Percentiles rank a stretch among this genome's conserved stretches.
Evolutionary conservation across 2,888 invertebrate genomes (phyloP).

Genomic region (Sphaerophoria taeniata): DNA sequence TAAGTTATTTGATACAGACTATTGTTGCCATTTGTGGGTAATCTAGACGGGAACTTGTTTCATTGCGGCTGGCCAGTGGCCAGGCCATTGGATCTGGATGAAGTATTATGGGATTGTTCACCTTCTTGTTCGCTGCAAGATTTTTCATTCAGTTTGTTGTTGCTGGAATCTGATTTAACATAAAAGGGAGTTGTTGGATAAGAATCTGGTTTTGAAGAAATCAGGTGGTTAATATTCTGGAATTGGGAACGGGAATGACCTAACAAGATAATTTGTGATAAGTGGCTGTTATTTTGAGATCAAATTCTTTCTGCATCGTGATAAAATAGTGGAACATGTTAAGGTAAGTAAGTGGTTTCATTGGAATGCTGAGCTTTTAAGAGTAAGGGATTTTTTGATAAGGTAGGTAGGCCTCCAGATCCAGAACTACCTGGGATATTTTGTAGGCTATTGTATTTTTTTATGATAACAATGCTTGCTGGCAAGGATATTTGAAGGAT

Average conservation of each 20-base stretch:
- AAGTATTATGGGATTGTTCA: conserved; percentile 11
- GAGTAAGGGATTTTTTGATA: no score
- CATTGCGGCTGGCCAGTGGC: neutral
- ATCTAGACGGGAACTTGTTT: conserved; percentile 16
- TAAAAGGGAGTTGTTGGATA: neutral
- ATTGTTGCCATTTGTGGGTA: conserved; percentile 4
- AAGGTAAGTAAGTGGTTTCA: no score
- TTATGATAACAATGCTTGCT: no score
- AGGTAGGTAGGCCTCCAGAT: no score
- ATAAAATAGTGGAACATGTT: no score
- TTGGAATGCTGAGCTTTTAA: no score
- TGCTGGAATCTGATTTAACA: neutral
- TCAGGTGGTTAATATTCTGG: neutral
- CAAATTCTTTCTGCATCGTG: no score
- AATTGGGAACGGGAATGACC: neutral
- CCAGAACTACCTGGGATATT: no score
- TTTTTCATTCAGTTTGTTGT: neutral
- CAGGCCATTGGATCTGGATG: neutral
- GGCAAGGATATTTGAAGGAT: no score
- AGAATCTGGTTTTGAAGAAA: neutral
- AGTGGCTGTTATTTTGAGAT: no score
- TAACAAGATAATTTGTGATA: neutral
- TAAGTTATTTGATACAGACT: conserved; percentile 26
- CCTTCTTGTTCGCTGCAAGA: neutral
- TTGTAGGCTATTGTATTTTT: no score